Percentiles rank a stretch among this genome's conserved stretches.
Conservation (phyloP, 2,113 vertebrate genomes). For the Mixornis gularis region DNA sequence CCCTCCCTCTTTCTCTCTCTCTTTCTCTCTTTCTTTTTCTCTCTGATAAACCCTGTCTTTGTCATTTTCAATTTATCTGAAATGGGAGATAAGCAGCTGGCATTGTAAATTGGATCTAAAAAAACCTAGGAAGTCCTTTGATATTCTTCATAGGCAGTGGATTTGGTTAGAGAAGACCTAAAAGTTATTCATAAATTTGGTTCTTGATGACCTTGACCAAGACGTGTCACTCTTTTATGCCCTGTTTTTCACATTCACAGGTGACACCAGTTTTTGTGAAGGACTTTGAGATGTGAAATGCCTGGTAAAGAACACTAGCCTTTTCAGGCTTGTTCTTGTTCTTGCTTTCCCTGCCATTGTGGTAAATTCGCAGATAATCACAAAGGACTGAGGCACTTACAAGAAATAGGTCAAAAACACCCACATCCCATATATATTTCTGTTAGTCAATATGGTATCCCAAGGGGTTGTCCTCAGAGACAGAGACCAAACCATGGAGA, state of each 20-base stretch:
- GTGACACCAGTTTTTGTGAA: not conserved
- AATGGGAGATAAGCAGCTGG: not conserved
- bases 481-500: not conserved
- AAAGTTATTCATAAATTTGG: not conserved
- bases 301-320: not conserved
- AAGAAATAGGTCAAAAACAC: not conserved
- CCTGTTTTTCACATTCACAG: not conserved
- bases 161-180: not conserved
- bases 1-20: not conserved
- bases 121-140: not conserved
- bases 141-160: not conserved
- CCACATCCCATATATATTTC: not conserved
- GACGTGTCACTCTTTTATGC: not conserved
- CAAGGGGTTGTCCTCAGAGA: not conserved
- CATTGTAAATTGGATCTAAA: not conserved
- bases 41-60: not conserved
- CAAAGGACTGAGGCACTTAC: not conserved
- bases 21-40: no score
- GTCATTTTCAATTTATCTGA: not conserved
- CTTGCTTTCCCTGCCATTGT: not conserved
- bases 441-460: not conserved
- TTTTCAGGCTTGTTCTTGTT: not conserved
- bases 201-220: not conserved
- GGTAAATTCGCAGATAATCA: not conserved
- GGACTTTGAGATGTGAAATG: not conserved